Conservation (phyloP, 2,888 invertebrate genomes). For the Torymus auratus region DNA sequence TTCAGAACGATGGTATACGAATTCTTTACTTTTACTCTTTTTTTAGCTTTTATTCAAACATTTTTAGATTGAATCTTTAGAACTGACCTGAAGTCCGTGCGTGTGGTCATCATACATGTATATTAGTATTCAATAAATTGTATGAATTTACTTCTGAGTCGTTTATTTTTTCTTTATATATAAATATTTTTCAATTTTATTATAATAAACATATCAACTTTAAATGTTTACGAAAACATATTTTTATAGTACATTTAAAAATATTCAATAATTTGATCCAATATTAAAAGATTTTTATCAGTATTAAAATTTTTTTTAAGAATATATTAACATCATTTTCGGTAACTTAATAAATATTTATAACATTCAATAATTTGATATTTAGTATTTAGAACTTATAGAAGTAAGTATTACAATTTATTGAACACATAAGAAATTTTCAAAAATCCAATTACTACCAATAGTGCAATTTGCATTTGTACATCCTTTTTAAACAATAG, state of each 20-base stretch:
- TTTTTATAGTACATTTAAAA: constrained; percentile 33
- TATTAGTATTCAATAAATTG: constrained; percentile 15
- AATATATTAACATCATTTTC: background rate
- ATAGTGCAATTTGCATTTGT: background rate
- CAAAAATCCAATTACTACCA: constrained; percentile 1
- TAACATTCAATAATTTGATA: constrained; percentile 34
- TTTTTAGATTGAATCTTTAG: constrained; percentile 1
- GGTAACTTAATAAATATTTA: constrained; percentile 25
- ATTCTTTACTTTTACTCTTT: constrained; percentile 28
- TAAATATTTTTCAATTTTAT: constrained; percentile 46
- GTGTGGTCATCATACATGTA: constrained; percentile 19
- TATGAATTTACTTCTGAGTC: constrained; percentile 24
- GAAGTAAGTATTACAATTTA: constrained; percentile 28
- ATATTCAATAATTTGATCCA: constrained; percentile 1
- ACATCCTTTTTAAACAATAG: background rate
- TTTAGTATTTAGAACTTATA: constrained; percentile 5
- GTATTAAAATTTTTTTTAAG: constrained; percentile 7
- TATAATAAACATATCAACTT: constrained; percentile 44
- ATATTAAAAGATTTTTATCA: constrained; percentile 25
- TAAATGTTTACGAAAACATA: constrained; percentile 32
- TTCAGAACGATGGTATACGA: constrained; percentile 16
- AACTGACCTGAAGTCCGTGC: constrained; percentile 1
- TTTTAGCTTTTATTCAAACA: background rate
- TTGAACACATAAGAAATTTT: constrained; percentile 6
- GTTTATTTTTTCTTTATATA: constrained; percentile 18